Evolutionary conservation across 2,113 vertebrate species (phyloP).

Genomic region (Xyrauchen texanus): DNA sequence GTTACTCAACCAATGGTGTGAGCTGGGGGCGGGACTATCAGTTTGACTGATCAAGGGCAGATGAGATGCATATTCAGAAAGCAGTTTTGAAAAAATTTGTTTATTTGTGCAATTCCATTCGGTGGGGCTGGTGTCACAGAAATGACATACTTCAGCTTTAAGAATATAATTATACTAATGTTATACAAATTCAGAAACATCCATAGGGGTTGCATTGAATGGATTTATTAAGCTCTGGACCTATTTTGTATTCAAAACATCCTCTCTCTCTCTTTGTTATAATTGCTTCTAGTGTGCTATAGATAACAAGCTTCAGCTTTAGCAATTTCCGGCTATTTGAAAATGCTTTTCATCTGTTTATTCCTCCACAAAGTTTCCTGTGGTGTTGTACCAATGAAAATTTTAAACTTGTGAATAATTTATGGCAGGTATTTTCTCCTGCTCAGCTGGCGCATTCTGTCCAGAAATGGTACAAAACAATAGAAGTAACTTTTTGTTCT

Average conservation of each 20-base stretch:
- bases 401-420: constrained; percentile 30
- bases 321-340: constrained; percentile 31
- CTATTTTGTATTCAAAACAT: constrained; percentile 36
- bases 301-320: constrained; percentile 42
- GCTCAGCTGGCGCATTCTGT: not conserved
- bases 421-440: constrained; percentile 15
- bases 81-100: too few relatives aligned
- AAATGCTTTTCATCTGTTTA: constrained; percentile 43
- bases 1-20: too few relatives aligned
- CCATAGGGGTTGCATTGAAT: constrained; percentile 11
- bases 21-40: too few relatives aligned
- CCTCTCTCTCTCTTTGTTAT: constrained; percentile 10
- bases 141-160: too few relatives aligned
- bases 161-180: too few relatives aligned
- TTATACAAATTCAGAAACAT: not conserved
- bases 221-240: constrained; percentile 11
- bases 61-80: too few relatives aligned
- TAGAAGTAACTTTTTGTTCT: not conserved
- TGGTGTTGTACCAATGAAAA: constrained; percentile 14
- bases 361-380: constrained; percentile 3
- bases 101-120: too few relatives aligned
- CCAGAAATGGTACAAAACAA: constrained; percentile 7
- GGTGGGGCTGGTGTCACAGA: too few relatives aligned
- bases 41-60: too few relatives aligned
- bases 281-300: constrained; percentile 38